Conservation (phyloP, 2,113 vertebrate genomes). For the Ranitomeya imitator region DNA sequence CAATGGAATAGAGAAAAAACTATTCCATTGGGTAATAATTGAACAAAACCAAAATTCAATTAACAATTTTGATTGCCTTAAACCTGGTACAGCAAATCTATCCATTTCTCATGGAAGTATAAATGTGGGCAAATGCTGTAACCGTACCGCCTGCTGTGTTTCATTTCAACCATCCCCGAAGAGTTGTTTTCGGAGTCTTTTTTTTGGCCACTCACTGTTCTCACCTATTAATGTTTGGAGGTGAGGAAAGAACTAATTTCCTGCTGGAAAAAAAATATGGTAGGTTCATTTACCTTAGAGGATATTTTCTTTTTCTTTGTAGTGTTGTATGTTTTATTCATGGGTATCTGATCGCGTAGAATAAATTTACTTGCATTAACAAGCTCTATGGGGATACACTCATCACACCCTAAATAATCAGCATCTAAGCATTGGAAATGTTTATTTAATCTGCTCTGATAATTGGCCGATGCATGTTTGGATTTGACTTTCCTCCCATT, state of each 20-base stretch:
- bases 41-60: slow-evolving; percentile 3
- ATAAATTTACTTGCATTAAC: slow-evolving; percentile 40
- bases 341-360: slow-evolving; percentile 17
- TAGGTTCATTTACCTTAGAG: slow-evolving; percentile 21
- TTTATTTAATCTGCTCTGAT: slow-evolving; percentile 52
- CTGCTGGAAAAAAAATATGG: slow-evolving; percentile 25
- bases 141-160: neutral
- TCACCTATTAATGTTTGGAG: slow-evolving; percentile 41
- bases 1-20: neutral
- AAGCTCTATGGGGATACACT: slow-evolving; percentile 37
- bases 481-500: slow-evolving; percentile 47
- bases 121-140: slow-evolving; percentile 5
- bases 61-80: slow-evolving; percentile 10
- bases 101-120: neutral
- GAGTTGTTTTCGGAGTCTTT: slow-evolving; percentile 10
- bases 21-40: neutral
- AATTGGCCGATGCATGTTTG: slow-evolving; percentile 40
- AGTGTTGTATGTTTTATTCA: slow-evolving; percentile 32
- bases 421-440: slow-evolving; percentile 37
- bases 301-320: slow-evolving; percentile 5
- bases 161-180: slow-evolving; percentile 40
- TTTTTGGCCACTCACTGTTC: slow-evolving; percentile 27
- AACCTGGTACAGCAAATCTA: neutral
- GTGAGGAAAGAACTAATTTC: slow-evolving; percentile 53
- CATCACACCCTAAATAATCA: slow-evolving; percentile 38